Evolutionary conservation across 2,113 vertebrate genomes (phyloP).

Genomic region (Oxyura jamaicensis): DNA sequence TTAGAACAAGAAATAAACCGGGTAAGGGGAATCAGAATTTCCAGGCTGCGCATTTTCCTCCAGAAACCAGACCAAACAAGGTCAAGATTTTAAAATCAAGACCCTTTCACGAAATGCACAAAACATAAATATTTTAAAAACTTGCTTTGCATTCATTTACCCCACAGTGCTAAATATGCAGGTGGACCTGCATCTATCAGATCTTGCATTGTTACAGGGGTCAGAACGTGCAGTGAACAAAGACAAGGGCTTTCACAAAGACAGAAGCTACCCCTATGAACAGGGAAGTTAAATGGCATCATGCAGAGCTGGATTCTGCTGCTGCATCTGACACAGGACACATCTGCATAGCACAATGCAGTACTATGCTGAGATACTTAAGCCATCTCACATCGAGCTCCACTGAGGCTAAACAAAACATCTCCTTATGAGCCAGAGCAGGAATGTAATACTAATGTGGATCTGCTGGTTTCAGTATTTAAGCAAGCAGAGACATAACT

Average conservation of each 20-base stretch:
- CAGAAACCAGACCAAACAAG: neutral
- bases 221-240: neutral
- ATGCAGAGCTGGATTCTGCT: neutral
- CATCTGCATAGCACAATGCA: accelerated
- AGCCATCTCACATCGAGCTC: neutral
- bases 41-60: neutral
- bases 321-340: neutral
- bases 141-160: neutral
- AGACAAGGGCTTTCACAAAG: neutral
- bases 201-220: neutral
- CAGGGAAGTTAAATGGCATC: neutral
- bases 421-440: neutral
- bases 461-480: neutral
- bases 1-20: neutral
- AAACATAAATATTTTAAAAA: neutral
- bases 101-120: neutral
- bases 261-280: neutral
- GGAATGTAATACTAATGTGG: neutral
- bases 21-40: neutral
- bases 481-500: neutral
- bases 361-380: neutral
- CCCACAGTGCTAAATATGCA: neutral
- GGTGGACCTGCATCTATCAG: neutral
- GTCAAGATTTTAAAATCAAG: neutral
- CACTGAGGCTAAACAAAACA: neutral